phyloP scores from a whole-genome alignment of 2,113 vertebrate genomes.

The Illadopsis cleaveri region DNA sequence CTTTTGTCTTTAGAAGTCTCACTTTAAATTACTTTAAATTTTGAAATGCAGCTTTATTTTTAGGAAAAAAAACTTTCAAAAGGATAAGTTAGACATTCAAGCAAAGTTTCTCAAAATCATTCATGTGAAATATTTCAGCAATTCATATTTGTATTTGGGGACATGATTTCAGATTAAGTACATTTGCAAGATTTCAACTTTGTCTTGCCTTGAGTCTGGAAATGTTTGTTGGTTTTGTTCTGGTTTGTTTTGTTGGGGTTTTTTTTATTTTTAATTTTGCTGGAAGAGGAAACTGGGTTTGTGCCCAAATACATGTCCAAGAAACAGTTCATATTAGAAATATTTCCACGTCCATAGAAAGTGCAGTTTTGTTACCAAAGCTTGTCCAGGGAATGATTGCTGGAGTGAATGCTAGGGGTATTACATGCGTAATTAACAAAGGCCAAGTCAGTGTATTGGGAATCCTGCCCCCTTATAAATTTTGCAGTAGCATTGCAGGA shows the following conservation, averaged over 20 bases:
- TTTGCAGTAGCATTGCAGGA: not conserved
- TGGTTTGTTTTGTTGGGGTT: not conserved
- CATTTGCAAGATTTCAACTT: not conserved
- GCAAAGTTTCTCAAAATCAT: not conserved
- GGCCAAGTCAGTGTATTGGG: not conserved
- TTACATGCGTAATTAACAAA: not conserved
- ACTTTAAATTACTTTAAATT: not conserved
- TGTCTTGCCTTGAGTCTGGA: not conserved
- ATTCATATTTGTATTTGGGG: not conserved
- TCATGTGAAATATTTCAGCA: not conserved
- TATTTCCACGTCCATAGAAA: not conserved
- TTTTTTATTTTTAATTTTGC: not conserved
- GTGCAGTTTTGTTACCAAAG: not conserved
- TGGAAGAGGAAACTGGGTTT: not conserved
- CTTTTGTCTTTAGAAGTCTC: not conserved
- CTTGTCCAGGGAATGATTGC: not conserved
- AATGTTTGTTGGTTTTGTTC: not conserved
- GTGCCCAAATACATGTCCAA: not conserved
- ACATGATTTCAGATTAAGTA: not conserved
- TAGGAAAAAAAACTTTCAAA: not conserved
- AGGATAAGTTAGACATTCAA: not conserved
- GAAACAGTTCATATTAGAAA: not conserved
- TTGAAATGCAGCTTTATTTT: not conserved
- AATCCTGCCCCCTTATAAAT: not conserved
- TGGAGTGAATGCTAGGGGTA: not conserved